A percentile compares a stretch with the other conserved stretches of the same genome.
These are phyloP conservation scores for Philypnodon macrostomus DNA, from an alignment of 2,797 vertebrate genomes.

Conservation along the genomic window DNA sequence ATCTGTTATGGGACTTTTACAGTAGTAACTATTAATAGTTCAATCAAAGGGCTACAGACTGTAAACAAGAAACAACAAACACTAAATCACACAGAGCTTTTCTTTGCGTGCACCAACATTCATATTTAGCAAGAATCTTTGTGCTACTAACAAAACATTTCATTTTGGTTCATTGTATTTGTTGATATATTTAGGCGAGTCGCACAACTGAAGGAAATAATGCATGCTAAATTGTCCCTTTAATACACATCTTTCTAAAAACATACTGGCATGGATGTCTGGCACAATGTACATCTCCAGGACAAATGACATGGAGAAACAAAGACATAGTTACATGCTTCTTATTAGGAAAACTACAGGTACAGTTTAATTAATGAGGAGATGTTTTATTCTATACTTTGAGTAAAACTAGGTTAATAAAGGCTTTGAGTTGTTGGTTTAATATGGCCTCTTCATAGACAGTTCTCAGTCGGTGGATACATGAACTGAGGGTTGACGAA, in stretches of 20 bases:
- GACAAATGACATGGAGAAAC: constrained; percentile 16
- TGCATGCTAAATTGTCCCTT: constrained; percentile 1
- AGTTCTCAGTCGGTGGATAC: constrained; percentile 72
- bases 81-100: constrained; percentile 35
- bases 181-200: constrained; percentile 26
- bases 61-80: constrained; percentile 58
- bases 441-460: constrained; percentile 71
- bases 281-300: constrained; percentile 24
- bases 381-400: constrained; percentile 18
- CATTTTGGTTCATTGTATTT: constrained; percentile 14
- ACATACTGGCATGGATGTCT: constrained; percentile 33
- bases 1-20: not conserved
- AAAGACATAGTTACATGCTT: constrained; percentile 22
- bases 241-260: constrained; percentile 1
- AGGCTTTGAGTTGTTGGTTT: constrained; percentile 38
- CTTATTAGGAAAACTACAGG: constrained; percentile 22
- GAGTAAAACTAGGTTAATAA: constrained; percentile 40
- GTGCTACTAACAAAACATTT: constrained; percentile 3
- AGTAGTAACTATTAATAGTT: constrained; percentile 20
- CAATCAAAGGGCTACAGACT: constrained; percentile 28
- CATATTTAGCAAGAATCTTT: constrained; percentile 44
- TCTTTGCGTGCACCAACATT: constrained; percentile 35
- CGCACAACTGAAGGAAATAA: constrained; percentile 7
- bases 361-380: constrained; percentile 13
- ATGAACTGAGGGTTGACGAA: constrained; percentile 90